Percentiles rank a stretch among this genome's conserved stretches.
These are phyloP conservation scores for Planococcus citri DNA, from an alignment of 1,140 invertebrate genomes.

Conservation along the genomic window DNA sequence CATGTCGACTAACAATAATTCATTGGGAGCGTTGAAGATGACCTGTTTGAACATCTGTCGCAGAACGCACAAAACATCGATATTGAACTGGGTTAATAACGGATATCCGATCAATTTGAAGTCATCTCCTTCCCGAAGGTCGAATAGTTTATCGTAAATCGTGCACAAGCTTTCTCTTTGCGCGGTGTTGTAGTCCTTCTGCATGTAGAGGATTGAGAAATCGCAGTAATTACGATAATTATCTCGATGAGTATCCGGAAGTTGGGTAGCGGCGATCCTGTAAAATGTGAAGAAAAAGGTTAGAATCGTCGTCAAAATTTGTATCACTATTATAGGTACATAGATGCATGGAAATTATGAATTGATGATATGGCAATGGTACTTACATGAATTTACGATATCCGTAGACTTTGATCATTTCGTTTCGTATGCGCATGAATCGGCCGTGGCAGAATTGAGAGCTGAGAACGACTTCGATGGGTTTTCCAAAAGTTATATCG, in stretches of 20 bases:
- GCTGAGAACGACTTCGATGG: not conserved
- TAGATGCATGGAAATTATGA: no score
- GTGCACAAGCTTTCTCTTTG: not conserved
- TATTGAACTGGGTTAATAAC: constrained; percentile 11
- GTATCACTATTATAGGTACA: no score
- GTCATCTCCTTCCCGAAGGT: not conserved
- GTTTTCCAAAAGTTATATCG: not conserved
- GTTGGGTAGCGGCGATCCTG: not conserved
- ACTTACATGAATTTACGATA: not conserved
- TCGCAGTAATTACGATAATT: not conserved
- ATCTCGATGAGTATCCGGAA: not conserved
- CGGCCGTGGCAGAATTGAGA: not conserved
- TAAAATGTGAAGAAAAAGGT: not conserved
- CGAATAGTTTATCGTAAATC: not conserved
- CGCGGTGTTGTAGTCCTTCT: not conserved
- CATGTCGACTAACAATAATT: not conserved
- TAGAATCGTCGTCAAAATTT: no score
- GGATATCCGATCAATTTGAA: not conserved
- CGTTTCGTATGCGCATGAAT: not conserved
- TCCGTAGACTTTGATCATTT: not conserved
- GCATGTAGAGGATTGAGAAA: not conserved
- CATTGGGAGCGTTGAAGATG: not conserved
- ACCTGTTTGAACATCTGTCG: constrained; percentile 8
- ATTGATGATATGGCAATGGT: no score
- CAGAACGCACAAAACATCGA: not conserved